Evolutionary conservation across 1,140 invertebrate genomes (phyloP).

Genomic region (Thrips palmi): DNA sequence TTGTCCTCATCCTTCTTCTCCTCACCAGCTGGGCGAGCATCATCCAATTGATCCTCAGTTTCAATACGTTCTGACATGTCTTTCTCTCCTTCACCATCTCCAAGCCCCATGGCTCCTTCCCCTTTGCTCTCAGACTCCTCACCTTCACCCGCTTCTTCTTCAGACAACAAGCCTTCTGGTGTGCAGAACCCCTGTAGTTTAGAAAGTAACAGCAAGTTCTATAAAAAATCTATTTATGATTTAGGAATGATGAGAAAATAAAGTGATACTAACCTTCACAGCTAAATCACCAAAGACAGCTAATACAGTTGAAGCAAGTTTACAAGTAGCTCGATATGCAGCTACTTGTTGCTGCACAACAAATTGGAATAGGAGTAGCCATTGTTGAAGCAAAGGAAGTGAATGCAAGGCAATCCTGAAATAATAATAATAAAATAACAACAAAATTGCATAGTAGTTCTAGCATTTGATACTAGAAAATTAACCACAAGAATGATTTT

Average conservation of each 20-base stretch:
- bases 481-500: too few relatives aligned
- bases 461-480: too few relatives aligned
- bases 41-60: conserved; percentile 86
- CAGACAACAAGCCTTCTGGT: conserved; percentile 55
- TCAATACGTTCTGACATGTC: conserved; percentile 91
- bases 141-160: conserved; percentile 40
- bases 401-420: conserved; percentile 17
- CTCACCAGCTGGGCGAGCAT: conserved; percentile 59
- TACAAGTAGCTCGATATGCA: conserved; percentile 54
- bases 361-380: conserved; percentile 51
- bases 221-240: not conserved
- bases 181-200: conserved; percentile 67
- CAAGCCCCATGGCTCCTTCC: conserved; percentile 59
- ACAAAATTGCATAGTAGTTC: too few relatives aligned
- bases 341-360: conserved; percentile 57
- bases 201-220: not conserved
- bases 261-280: conserved; percentile 42
- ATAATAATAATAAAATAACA: too few relatives aligned
- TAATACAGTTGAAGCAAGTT: conserved; percentile 65
- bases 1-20: conserved; percentile 51
- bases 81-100: conserved; percentile 82
- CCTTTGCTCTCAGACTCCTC: conserved; percentile 23
- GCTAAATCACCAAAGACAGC: conserved; percentile 71
- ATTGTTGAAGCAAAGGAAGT: conserved; percentile 62
- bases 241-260: conserved; percentile 3